A percentile compares a stretch with the other conserved stretches of the same genome.
Conservation (phyloP, 2,797 vertebrate genomes). For the Helicolenus hilgendorfi region DNA sequence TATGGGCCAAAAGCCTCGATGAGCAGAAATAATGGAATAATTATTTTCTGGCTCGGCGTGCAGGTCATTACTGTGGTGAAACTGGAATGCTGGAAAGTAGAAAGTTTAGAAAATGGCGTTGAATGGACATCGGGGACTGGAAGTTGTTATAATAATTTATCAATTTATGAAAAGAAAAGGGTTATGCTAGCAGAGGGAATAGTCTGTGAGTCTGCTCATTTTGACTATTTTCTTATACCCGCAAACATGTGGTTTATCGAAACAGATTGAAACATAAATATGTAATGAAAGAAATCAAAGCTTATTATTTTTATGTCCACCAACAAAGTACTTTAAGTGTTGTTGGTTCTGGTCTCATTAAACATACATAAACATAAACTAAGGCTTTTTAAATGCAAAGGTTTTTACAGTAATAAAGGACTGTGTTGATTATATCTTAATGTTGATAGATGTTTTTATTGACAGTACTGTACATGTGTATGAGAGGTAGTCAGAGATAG, state of each 20-base stretch:
- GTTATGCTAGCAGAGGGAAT: background rate
- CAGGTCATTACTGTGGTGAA: constrained; percentile 50
- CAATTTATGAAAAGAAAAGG: constrained; percentile 10
- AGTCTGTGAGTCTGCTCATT: background rate
- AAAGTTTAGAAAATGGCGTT: constrained; percentile 27
- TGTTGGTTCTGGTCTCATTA: background rate
- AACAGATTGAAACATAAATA: background rate
- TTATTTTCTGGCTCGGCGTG: constrained; percentile 51
- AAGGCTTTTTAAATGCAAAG: background rate
- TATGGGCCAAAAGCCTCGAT: constrained; percentile 43
- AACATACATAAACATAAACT: too few relatives aligned
- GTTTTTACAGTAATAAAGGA: background rate
- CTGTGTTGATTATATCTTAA: background rate
- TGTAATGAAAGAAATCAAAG: background rate
- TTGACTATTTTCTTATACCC: background rate
- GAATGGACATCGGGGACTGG: constrained; percentile 28
- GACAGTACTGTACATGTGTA: background rate
- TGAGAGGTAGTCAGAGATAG: background rate
- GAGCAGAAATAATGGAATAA: constrained; percentile 64
- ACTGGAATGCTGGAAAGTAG: constrained; percentile 20
- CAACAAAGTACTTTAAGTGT: background rate
- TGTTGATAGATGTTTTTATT: background rate
- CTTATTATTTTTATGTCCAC: background rate
- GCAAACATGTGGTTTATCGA: background rate
- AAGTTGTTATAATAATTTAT: constrained; percentile 30